Conservation (phyloP, 1,140 invertebrate genomes). For the Pseudomyrmex dendroicus region DNA sequence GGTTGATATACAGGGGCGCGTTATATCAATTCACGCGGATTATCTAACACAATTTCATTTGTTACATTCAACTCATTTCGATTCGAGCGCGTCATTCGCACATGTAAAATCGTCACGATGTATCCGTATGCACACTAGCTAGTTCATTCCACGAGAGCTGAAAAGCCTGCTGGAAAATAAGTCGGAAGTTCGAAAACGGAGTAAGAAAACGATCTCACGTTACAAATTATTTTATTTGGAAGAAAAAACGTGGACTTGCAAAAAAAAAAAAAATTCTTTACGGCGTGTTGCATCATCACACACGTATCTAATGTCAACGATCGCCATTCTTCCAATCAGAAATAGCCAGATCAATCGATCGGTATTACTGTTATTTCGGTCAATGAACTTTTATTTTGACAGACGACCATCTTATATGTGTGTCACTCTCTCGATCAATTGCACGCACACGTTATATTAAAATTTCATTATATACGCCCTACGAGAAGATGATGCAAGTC, state of each 20-base stretch:
- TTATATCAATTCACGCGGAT: conserved; percentile 23
- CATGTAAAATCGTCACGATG: background rate
- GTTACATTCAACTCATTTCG: conserved; percentile 11
- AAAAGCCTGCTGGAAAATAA: too few relatives aligned
- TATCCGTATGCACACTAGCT: too few relatives aligned
- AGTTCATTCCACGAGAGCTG: too few relatives aligned
- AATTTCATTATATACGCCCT: background rate
- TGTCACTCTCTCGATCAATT: conserved; percentile 28
- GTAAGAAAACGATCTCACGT: background rate
- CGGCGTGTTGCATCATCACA: conserved; percentile 10
- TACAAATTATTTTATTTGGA: background rate
- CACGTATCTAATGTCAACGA: background rate
- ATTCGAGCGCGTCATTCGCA: background rate
- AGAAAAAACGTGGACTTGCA: too few relatives aligned
- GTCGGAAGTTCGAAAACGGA: too few relatives aligned
- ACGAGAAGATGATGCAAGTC: conserved; percentile 62
- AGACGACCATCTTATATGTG: background rate
- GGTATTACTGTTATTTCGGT: background rate
- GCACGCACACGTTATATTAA: conserved; percentile 14
- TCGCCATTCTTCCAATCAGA: conserved; percentile 14
- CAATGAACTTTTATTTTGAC: conserved; percentile 38
- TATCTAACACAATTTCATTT: conserved; percentile 29
- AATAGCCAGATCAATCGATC: conserved; percentile 15
- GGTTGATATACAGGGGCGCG: background rate
- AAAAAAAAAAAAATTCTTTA: background rate